Conservation (phyloP, 2,797 vertebrate genomes). For the Vultur gryphus region DNA sequence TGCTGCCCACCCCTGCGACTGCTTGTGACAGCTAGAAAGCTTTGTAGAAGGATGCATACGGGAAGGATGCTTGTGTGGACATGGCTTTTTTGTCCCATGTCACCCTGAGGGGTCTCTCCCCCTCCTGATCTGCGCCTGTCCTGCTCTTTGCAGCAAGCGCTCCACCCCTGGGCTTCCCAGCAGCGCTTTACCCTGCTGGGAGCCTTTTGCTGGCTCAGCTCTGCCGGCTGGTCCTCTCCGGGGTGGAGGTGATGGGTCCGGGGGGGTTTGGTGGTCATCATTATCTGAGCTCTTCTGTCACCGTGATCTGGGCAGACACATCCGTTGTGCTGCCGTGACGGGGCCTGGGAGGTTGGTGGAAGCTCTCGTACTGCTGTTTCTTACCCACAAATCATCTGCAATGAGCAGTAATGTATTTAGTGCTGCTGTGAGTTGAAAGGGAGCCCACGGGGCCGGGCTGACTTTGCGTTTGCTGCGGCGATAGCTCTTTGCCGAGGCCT, state of each 20-base stretch:
- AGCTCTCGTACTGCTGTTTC: background rate
- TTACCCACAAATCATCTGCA: background rate
- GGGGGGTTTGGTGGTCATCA: background rate
- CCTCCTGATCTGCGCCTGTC: background rate
- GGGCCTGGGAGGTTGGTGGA: background rate
- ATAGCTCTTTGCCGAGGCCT: background rate
- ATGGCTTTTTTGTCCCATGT: background rate
- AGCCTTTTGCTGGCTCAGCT: background rate
- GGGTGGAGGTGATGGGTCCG: background rate
- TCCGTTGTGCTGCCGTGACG: fast-evolving
- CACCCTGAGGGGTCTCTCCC: background rate
- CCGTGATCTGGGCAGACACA: background rate
- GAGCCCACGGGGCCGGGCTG: background rate
- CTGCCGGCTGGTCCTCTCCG: background rate
- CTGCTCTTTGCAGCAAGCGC: background rate
- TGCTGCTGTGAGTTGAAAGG: background rate
- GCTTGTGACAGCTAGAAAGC: background rate
- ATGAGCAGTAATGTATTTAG: background rate
- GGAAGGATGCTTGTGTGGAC: background rate
- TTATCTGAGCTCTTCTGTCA: background rate
- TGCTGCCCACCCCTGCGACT: fast-evolving
- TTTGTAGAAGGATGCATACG: background rate
- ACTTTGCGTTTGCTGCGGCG: background rate
- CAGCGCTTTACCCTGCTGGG: background rate
- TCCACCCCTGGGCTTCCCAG: background rate